Percentiles rank a stretch among this genome's conserved stretches.
These are phyloP conservation scores for Alcis repandata DNA, from an alignment of 2,888 invertebrate genomes.

Conservation along the genomic window DNA sequence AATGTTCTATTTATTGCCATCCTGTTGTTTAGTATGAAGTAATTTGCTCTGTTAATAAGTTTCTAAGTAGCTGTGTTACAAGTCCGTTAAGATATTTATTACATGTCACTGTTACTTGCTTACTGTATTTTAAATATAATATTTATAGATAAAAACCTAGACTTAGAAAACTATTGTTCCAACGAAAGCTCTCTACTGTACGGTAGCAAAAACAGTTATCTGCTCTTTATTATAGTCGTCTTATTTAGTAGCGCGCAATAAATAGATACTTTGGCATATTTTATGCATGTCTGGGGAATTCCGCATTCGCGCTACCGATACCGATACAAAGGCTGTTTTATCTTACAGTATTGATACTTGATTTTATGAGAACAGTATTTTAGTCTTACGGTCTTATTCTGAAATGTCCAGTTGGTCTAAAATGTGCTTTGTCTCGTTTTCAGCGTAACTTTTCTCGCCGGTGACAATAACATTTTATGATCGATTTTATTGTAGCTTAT, in stretches of 20 bases:
- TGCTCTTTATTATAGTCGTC: not conserved
- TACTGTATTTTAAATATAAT: not conserved
- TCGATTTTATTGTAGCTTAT: not conserved
- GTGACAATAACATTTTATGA: not conserved
- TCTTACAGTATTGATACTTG: slow-evolving; percentile 5
- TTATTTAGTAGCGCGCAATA: slow-evolving; percentile 15
- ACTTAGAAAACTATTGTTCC: no score
- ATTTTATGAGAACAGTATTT: slow-evolving; percentile 3
- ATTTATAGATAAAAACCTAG: no score
- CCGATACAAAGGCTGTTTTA: slow-evolving; percentile 2
- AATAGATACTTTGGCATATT: slow-evolving; percentile 18
- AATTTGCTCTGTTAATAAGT: slow-evolving; percentile 6
- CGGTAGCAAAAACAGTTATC: not conserved
- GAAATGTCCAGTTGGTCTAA: not conserved
- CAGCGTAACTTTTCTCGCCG: not conserved
- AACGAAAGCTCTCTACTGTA: no score
- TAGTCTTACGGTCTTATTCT: not conserved
- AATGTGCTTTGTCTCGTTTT: not conserved
- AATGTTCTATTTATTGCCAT: slow-evolving; percentile 13
- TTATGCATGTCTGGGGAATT: slow-evolving; percentile 18
- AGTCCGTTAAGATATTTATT: not conserved
- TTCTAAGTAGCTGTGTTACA: not conserved
- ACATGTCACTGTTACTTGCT: no score
- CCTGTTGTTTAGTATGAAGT: slow-evolving; percentile 13
- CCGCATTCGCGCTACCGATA: slow-evolving; percentile 9